Evolutionary conservation across 2,888 invertebrate genomes (phyloP).

Genomic region (Agrochola litura): DNA sequence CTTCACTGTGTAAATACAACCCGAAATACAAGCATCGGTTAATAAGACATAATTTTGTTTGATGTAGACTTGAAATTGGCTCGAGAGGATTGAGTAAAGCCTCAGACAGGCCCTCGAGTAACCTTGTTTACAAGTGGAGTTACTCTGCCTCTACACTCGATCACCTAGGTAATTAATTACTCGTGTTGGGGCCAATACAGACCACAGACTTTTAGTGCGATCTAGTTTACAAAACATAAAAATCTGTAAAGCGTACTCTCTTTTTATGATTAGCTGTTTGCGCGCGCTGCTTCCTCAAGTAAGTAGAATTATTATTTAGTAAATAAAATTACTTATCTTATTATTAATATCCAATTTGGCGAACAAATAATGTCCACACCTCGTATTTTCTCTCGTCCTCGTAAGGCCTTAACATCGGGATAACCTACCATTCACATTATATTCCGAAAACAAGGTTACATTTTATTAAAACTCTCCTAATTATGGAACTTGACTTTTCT

Average conservation of each 20-base stretch:
- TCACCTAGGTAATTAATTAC: slow-evolving; percentile 60
- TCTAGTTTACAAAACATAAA: slow-evolving; percentile 3
- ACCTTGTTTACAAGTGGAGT: slow-evolving; percentile 40
- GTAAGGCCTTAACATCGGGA: slow-evolving; percentile 9
- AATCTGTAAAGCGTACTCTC: neutral
- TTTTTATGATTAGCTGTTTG: neutral
- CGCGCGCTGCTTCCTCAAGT: neutral
- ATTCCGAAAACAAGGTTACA: neutral
- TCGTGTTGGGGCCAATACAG: slow-evolving; percentile 18
- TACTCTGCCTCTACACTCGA: slow-evolving; percentile 36
- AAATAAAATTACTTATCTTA: neutral
- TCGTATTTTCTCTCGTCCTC: neutral
- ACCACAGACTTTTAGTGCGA: neutral
- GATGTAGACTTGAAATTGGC: slow-evolving; percentile 35
- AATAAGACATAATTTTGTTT: slow-evolving; percentile 36
- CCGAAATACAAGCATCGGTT: slow-evolving; percentile 20
- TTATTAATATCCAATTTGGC: neutral
- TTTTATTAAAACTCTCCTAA: slow-evolving; percentile 1
- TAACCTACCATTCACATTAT: slow-evolving; percentile 8
- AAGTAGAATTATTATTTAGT: neutral
- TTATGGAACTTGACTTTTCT: neutral
- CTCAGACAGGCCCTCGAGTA: slow-evolving; percentile 23
- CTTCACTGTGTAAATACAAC: slow-evolving; percentile 1
- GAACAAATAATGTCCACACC: neutral
- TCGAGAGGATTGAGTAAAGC: slow-evolving; percentile 27